Evolutionary conservation across 1,140 invertebrate genomes (phyloP), one percentile per base, ranked within the genome.

Genomic region (Phthorimaea operculella): DNA sequence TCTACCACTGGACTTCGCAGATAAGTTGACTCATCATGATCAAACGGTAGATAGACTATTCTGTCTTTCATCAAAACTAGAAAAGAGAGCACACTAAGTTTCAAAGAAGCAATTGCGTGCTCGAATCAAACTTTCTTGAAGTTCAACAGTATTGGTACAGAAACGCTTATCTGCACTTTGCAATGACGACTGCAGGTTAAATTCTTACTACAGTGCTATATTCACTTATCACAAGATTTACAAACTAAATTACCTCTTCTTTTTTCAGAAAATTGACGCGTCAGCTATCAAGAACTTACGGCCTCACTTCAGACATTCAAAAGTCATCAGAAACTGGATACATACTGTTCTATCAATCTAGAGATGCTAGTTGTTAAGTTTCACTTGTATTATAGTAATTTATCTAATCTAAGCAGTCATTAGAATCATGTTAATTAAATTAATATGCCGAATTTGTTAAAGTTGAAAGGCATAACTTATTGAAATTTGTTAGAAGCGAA

Each of bases 271-370:
- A 94, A 99, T 99, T 70, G 98, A 99, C 79, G 95, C 97, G 17
- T 96, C 96, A 55, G 93, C 97, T 58, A 99, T 99, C 86, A 98
- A 99, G 90, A 98, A 99, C 83, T 99, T 99, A 98, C 87, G 98
- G 98, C 66, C 90, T 99, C 64, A 98, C 98, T 15, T 97, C 96
- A 56, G 97, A 99, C 82, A 94, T 97, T 74, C 97, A 99, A 79
- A 99, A 99, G 86, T 99, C 96, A 68, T 98, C 96, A 21, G 98
- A 99, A 88, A 99, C 98, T 60, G 98, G 98, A 65, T 99, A 99
- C 85, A 99, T 99, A 80, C 87, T 99, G 63, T 99, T 99, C 87
- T 99, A 99, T 88, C 98, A 99, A 86, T 98, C 97, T 39, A 90
- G 96, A 79, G 97, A 99, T 75, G 79, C 79, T 78, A 85, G 76